phyloP scores from a whole-genome alignment of 2,113 vertebrate species.

The Petaurus breviceps region DNA sequence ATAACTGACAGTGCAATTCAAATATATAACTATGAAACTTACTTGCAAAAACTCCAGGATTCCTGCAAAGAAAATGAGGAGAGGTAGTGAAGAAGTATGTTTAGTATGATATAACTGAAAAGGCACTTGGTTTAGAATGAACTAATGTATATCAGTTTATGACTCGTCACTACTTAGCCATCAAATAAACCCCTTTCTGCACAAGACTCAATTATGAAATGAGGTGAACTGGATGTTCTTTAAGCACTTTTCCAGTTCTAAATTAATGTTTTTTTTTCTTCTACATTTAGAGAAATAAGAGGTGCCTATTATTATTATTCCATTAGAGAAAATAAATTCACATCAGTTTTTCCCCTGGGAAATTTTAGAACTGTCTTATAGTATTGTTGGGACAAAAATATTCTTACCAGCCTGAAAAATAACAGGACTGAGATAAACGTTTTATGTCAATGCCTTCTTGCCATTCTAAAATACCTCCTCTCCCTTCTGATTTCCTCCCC shows the following conservation, averaged over 20 bases:
- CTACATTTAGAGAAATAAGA: not conserved
- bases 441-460: not conserved
- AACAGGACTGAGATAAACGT: not conserved
- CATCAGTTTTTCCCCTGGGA: not conserved
- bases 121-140: not conserved
- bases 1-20: no score
- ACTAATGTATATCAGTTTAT: not conserved
- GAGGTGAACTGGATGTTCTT: no score
- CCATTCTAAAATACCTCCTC: no score
- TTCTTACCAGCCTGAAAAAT: no score
- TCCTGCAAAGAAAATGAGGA: not conserved
- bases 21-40: not conserved
- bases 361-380: not conserved
- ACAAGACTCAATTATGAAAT: not conserved
- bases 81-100: not conserved
- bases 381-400: not conserved
- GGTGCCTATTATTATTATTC: not conserved
- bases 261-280: not conserved
- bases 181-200: not conserved
- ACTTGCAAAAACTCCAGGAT: not conserved
- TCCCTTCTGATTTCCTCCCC: not conserved
- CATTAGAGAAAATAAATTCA: not conserved
- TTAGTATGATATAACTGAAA: not conserved
- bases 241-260: not conserved
- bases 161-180: not conserved